Conservation (phyloP, 1,140 invertebrate species). For the Battus philenor region DNA sequence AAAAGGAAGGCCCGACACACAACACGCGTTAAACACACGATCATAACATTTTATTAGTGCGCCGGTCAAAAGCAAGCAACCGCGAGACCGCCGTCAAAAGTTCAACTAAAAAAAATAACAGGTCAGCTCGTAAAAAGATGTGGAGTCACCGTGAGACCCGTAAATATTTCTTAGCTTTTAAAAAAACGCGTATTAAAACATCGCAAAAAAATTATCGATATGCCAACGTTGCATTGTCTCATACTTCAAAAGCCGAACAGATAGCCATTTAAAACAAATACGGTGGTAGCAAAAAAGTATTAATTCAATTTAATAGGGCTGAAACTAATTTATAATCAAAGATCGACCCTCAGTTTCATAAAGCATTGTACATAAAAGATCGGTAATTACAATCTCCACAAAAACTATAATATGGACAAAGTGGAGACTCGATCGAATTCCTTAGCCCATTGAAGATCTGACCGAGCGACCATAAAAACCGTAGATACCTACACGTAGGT, state of each 20-base stretch:
- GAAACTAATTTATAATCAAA: constrained; percentile 19
- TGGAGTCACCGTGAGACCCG: constrained; percentile 55
- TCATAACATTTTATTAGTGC: constrained; percentile 76
- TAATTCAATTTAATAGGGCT: constrained; percentile 12
- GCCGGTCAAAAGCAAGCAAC: constrained; percentile 71
- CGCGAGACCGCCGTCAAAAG: constrained; percentile 68
- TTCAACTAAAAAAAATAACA: constrained; percentile 70
- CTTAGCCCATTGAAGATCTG: constrained; percentile 74
- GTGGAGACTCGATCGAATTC: constrained; percentile 71
- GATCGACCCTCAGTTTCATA: constrained; percentile 26
- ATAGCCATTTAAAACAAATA: constrained; percentile 1
- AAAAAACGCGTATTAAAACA: constrained; percentile 1
- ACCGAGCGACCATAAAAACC: constrained; percentile 71
- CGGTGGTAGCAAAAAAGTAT: not conserved
- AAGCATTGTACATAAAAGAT: constrained; percentile 42
- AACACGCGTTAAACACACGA: constrained; percentile 74
- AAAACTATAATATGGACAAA: constrained; percentile 52
- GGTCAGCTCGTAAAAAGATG: constrained; percentile 70
- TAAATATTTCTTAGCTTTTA: constrained; percentile 3
- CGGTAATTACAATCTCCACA: constrained; percentile 45
- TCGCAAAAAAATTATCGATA: not conserved
- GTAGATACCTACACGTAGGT: constrained; percentile 75
- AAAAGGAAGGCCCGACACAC: constrained; percentile 70
- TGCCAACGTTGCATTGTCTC: not conserved
- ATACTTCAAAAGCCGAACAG: constrained; percentile 6